These are phyloP conservation scores for Temnothorax unifasciatus DNA, from an alignment of 2,888 invertebrate species.

Conservation along the genomic window DNA sequence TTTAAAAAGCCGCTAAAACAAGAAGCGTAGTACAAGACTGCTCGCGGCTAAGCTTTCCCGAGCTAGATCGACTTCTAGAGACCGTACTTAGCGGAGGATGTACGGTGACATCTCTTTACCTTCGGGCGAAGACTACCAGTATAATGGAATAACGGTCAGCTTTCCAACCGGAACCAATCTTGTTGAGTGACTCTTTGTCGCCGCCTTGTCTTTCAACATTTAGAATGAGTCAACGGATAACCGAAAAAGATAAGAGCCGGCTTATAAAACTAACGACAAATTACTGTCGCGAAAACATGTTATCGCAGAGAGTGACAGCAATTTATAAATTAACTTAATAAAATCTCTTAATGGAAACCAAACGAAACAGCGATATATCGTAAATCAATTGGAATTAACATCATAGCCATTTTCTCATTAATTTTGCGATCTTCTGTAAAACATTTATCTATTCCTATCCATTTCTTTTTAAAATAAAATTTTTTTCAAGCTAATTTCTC, in stretches of 20 bases:
- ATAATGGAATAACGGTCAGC: slow-evolving; percentile 62
- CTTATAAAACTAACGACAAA: neutral
- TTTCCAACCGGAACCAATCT: slow-evolving; percentile 62
- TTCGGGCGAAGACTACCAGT: slow-evolving; percentile 35
- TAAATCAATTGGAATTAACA: slow-evolving; percentile 9
- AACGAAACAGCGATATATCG: neutral
- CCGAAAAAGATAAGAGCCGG: neutral
- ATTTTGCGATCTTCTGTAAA: neutral
- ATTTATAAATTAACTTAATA: neutral
- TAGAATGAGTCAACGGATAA: slow-evolving; percentile 25
- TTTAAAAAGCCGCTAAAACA: slow-evolving; percentile 10
- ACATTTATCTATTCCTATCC: neutral
- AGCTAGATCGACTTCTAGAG: slow-evolving; percentile 20
- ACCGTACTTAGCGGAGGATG: slow-evolving; percentile 39
- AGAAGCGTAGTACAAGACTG: neutral
- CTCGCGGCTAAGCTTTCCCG: slow-evolving; percentile 39
- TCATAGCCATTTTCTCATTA: neutral
- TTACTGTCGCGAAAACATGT: neutral
- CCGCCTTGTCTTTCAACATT: slow-evolving; percentile 41
- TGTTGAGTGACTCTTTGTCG: slow-evolving; percentile 55
- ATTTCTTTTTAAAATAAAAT: neutral
- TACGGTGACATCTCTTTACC: slow-evolving; percentile 54
- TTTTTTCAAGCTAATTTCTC: neutral
- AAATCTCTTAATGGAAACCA: neutral
- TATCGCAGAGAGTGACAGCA: neutral